Conservation (phyloP, 2,888 invertebrate genomes). For the Caenorhabditis panamensis region DNA sequence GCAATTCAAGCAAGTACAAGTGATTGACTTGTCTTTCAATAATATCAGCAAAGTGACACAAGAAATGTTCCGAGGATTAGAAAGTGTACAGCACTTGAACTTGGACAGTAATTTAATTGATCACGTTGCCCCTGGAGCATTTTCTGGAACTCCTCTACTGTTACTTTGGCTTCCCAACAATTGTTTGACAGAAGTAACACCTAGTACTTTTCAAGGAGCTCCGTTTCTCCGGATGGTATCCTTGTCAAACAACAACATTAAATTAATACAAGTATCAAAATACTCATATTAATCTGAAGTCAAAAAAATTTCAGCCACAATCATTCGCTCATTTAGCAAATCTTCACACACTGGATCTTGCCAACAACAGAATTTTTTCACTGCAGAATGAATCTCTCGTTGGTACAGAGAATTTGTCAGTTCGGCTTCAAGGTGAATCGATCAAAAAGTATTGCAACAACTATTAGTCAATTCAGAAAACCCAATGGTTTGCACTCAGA, state of each 20-base stretch:
- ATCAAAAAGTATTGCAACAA: neutral
- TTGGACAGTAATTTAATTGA: conserved; percentile 79
- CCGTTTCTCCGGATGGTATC: conserved; percentile 81
- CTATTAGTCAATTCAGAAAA: conserved; percentile 74
- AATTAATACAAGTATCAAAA: conserved; percentile 71
- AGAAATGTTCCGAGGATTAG: conserved; percentile 78
- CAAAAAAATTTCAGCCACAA: conserved; percentile 69
- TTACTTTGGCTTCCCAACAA: conserved; percentile 81
- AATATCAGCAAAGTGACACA: conserved; percentile 75
- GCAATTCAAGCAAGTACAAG: conserved; percentile 79
- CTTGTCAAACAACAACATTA: conserved; percentile 81
- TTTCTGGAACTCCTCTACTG: conserved; percentile 80
- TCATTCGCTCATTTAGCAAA: conserved; percentile 89
- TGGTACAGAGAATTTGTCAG: conserved; percentile 77
- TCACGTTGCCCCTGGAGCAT: conserved; percentile 79
- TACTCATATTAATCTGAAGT: too few species aligned
- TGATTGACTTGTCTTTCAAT: conserved; percentile 81
- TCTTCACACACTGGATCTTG: conserved; percentile 91
- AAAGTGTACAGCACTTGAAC: conserved; percentile 81
- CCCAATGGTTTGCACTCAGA: conserved; percentile 81
- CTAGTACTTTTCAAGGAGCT: conserved; percentile 80
- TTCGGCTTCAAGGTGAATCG: conserved; percentile 77
- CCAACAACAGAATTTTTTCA: conserved; percentile 86
- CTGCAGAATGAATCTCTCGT: conserved; percentile 76
- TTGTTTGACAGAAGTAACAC: conserved; percentile 76